These are phyloP conservation scores for Microcebus tavaratra DNA, from an alignment of 2,113 vertebrate species.

Conservation along the genomic window DNA sequence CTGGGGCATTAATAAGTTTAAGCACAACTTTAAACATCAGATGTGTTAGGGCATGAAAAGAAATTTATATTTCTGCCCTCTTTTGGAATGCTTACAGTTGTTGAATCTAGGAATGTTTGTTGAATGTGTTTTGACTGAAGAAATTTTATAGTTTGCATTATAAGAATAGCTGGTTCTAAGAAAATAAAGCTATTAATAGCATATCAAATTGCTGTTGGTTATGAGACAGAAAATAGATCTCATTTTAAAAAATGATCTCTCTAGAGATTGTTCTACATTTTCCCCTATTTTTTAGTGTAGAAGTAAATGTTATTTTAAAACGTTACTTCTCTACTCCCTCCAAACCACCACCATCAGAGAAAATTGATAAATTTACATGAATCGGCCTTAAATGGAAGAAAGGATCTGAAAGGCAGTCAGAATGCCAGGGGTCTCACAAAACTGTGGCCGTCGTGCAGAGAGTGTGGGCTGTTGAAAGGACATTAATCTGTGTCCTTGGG, in stretches of 20 bases:
- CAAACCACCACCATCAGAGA: constrained; percentile 3
- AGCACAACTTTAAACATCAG: neutral
- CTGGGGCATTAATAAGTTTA: neutral
- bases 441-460: neutral
- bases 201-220: neutral
- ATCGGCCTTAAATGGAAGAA: neutral
- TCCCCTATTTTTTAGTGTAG: neutral
- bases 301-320: constrained; percentile 60
- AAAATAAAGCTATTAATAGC: constrained; percentile 10
- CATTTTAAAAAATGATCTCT: constrained; percentile 8
- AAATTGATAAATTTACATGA: constrained; percentile 51
- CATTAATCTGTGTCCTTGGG: too few relatives aligned
- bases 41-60: neutral
- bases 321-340: neutral
- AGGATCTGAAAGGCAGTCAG: neutral
- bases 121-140: constrained; percentile 2
- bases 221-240: neutral
- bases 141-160: constrained; percentile 5
- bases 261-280: neutral
- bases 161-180: neutral
- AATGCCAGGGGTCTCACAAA: neutral
- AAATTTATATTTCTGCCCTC: neutral
- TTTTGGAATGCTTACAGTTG: neutral
- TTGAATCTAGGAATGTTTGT: neutral
- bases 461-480: neutral